phyloP scores from a whole-genome alignment of 2,797 vertebrate genomes.

The Pempheris klunzingeri region DNA sequence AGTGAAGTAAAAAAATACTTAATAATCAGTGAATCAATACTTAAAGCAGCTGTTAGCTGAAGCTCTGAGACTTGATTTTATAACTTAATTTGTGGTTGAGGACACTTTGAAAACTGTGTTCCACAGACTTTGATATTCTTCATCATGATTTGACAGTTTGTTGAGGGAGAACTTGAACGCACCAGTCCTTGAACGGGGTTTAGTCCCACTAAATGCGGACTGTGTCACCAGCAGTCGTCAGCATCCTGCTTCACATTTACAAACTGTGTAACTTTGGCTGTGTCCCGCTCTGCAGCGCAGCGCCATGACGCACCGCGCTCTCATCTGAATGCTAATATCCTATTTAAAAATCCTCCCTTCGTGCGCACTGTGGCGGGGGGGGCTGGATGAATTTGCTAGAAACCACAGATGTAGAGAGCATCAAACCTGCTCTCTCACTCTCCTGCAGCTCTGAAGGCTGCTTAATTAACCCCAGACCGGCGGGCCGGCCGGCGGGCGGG shows the following conservation, averaged over 20 bases:
- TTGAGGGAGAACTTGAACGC: background rate
- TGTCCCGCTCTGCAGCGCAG: conserved; percentile 25
- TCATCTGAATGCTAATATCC: conserved; percentile 99
- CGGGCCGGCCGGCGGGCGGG: conserved; percentile 91
- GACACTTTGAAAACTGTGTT: background rate
- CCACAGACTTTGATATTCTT: background rate
- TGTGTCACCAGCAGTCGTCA: background rate
- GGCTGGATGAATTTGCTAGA: conserved; percentile 88
- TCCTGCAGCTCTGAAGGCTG: conserved; percentile 89
- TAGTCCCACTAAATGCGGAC: background rate
- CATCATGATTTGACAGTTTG: background rate
- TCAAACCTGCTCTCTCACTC: conserved; percentile 91
- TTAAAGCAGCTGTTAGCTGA: background rate
- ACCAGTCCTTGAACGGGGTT: too few species aligned
- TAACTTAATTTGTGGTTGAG: background rate
- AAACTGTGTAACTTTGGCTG: conserved; percentile 23
- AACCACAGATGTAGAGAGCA: conserved; percentile 97
- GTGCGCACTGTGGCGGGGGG: conserved; percentile 79
- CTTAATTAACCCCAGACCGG: conserved; percentile 96
- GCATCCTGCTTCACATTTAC: too few species aligned
- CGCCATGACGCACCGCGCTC: conserved; percentile 35
- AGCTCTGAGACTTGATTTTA: background rate
- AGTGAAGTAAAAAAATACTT: background rate
- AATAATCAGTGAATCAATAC: background rate
- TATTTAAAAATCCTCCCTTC: conserved; percentile 94